Percentiles rank a stretch among this genome's conserved stretches.
phyloP scores from a whole-genome alignment of 2,113 vertebrate genomes.

The Thermophis baileyi region DNA sequence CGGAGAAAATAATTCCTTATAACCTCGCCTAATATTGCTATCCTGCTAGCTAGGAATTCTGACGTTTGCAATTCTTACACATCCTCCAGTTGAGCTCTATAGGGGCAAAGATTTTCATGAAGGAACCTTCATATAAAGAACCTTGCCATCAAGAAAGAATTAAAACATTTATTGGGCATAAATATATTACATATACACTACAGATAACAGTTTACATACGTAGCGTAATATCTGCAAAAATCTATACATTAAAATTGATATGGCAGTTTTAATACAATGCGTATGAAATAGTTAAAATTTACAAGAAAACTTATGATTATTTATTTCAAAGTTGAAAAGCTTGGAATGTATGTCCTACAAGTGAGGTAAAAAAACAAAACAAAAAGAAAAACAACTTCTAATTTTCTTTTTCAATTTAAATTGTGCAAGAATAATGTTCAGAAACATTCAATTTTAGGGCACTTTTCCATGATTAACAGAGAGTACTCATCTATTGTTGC shows the following conservation, averaged over 20 bases:
- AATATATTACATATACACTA: slow-evolving; percentile 99
- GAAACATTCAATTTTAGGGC: slow-evolving; percentile 81
- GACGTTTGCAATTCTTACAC: not conserved
- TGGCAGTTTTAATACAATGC: slow-evolving; percentile 99
- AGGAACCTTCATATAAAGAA: slow-evolving; percentile 57
- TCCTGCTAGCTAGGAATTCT: not conserved
- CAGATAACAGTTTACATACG: slow-evolving; percentile 99
- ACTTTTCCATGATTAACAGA: slow-evolving; percentile 70
- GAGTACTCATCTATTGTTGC: slow-evolving; percentile 71
- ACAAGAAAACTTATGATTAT: slow-evolving; percentile 91
- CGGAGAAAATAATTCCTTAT: not conserved
- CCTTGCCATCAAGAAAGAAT: slow-evolving; percentile 75
- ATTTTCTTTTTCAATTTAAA: slow-evolving; percentile 77
- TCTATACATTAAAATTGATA: slow-evolving; percentile 99
- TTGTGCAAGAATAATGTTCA: slow-evolving; percentile 88
- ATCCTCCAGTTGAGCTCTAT: not conserved
- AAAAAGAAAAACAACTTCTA: slow-evolving; percentile 54
- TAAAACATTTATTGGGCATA: slow-evolving; percentile 99
- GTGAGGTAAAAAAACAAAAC: slow-evolving; percentile 90
- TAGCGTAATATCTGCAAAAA: slow-evolving; percentile 99
- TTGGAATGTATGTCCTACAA: slow-evolving; percentile 95
- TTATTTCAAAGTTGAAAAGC: slow-evolving; percentile 82
- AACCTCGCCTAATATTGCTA: not conserved
- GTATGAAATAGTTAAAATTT: slow-evolving; percentile 99
- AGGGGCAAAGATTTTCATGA: rapidly evolving